Evolutionary conservation across 2,888 invertebrate species (phyloP), one percentile per base, ranked within the genome.

Genomic region (Orchesellides sinensis): DNA sequence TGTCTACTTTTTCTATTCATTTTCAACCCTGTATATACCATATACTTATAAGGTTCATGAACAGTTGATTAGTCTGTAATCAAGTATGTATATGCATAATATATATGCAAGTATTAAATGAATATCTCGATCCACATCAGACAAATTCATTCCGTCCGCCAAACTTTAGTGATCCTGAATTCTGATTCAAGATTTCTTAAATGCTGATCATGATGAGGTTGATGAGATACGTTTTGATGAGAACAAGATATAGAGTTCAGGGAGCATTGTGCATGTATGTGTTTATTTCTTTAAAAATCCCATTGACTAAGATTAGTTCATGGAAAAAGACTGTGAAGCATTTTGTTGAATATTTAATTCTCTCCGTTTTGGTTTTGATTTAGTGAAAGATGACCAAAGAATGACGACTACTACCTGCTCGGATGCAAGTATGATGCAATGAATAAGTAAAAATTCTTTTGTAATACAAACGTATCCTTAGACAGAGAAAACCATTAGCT

Each of bases 181-280:
- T 56, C 56, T 56, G 56, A 56, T 56, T 56, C 56, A 56, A 27
- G 56, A 56, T 56, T 25, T 56, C 25, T 56, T 56, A 25, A 27
- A 56, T 56, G 25, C 23, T 23, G 17, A 56, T 54, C 54, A 54
- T 54, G 21, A 54, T 54, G 21, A 54, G 1, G 27, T 14, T 56
- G 56, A 56, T 56, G 56, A 56, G 56, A 23, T 56, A 19, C 27
- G 27, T 52, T 52, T 21, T 52, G 32, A 6, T 32, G 32, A 10
- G 32, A 32, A 5, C 10, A 10, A 10, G 32, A 32, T 5, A 6
- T n/a, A 6, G 5, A 10, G 32, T 32, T 32, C 32, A 32, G 32
- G 10, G 32, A 32, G 6, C 32, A 32, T 32, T n/a, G 10, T 10
- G 10, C 32, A 32, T 32, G 10, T 32, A 32, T 32, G 10, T 32